These are phyloP conservation scores for Fissipunctia ypsillon DNA, from an alignment of 2,888 invertebrate genomes.

Conservation along the genomic window DNA sequence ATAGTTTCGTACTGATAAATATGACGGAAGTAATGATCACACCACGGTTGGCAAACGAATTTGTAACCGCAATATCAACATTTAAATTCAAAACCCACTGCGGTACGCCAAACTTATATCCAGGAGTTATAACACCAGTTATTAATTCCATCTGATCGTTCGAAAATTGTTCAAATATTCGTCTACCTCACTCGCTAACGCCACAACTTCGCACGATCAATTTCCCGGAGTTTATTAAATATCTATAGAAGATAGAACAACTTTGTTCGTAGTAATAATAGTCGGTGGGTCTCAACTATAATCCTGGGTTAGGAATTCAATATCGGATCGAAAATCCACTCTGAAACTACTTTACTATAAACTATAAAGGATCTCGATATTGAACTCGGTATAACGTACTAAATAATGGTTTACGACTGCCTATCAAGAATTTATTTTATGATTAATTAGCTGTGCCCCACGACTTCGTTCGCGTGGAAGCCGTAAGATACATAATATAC, in stretches of 20 bases:
- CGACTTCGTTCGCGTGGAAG: too few relatives aligned
- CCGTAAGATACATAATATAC: too few relatives aligned
- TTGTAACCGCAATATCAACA: constrained; percentile 5
- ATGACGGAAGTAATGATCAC: background rate
- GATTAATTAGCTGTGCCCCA: background rate
- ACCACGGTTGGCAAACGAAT: background rate
- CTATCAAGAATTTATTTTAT: constrained; percentile 16
- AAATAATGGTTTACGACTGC: constrained; percentile 21
- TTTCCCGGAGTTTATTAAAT: constrained; percentile 22
- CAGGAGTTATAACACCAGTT: constrained; percentile 12
- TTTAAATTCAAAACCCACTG: background rate
- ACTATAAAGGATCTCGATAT: constrained; percentile 34
- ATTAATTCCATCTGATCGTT: constrained; percentile 38
- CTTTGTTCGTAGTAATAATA: constrained; percentile 31
- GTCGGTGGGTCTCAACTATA: constrained; percentile 6
- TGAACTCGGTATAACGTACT: constrained; percentile 6
- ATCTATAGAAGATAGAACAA: constrained; percentile 15
- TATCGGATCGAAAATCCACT: constrained; percentile 32
- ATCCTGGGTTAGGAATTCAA: constrained; percentile 39
- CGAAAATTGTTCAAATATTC: constrained; percentile 21
- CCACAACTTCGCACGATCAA: constrained; percentile 35
- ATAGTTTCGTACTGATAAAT: background rate
- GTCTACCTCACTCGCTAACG: background rate
- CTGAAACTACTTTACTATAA: constrained; percentile 7
- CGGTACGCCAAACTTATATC: constrained; percentile 11